phyloP scores from a whole-genome alignment of 2,888 invertebrate species.

The Sialis fuliginosa region DNA sequence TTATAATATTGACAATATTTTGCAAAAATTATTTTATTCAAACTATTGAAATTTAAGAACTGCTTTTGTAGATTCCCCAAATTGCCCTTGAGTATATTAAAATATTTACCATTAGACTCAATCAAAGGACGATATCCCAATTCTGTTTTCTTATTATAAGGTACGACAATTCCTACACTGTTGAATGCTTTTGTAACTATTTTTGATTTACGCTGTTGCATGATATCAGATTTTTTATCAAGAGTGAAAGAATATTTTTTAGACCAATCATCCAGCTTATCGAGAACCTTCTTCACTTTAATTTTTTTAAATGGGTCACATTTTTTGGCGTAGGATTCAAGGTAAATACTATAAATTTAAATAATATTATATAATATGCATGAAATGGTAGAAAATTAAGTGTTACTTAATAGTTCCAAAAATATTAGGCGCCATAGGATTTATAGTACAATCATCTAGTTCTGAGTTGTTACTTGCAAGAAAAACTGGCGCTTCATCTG shows the following conservation, averaged over 20 bases:
- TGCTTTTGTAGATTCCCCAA: background rate
- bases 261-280: constrained; percentile 42
- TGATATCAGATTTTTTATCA: constrained; percentile 34
- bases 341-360: constrained; percentile 25
- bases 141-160: constrained; percentile 61
- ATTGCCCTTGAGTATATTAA: too few relatives aligned
- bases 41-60: background rate
- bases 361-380: constrained; percentile 1
- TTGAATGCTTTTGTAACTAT: constrained; percentile 60
- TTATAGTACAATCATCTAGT: constrained; percentile 46
- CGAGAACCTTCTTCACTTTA: constrained; percentile 37
- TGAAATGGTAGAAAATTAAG: constrained; percentile 6
- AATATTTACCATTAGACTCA: constrained; percentile 40
- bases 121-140: constrained; percentile 67
- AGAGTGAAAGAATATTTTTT: constrained; percentile 38
- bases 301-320: constrained; percentile 43
- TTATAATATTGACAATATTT: background rate
- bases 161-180: constrained; percentile 70
- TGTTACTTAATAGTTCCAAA: constrained; percentile 63
- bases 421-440: constrained; percentile 56
- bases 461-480: constrained; percentile 55
- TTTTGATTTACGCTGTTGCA: constrained; percentile 39
- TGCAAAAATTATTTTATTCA: too few relatives aligned
- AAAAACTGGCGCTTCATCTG: constrained; percentile 53
- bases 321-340: constrained; percentile 35